Evolutionary conservation across 37 sponge, comb jelly and placozoan genomes (phyloP), one percentile per base, ranked within the genome.

Genomic region (Crambe crambe): DNA sequence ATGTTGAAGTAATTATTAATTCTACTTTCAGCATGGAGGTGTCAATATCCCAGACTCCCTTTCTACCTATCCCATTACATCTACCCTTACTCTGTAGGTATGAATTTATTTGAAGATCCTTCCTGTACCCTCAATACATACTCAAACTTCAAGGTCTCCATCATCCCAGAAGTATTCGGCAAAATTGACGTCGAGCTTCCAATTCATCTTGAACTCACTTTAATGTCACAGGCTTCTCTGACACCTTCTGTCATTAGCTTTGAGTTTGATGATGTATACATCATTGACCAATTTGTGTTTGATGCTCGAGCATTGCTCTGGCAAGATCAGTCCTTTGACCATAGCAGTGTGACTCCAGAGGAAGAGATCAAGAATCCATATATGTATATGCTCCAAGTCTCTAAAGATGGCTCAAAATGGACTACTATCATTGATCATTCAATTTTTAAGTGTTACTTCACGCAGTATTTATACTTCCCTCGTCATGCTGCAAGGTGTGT

Each of bases 391-490:
- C 6, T 74, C 3, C 47, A 74, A 30, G 75, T 74, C 3, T 74
- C 75, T 6, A 74, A 32, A 37, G 59, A 74, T 36, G 36, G 22
- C 3, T 32, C 5, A 2, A 8, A 31, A 2, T 74, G 75, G 75
- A 31, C 2, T 4, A 31, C 36, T 4, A 37, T 74, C 8, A 35
- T 74, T 10, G 58, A 74, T 30, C 75, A 74, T 32, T 31, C 58
- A 4, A 74, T 15, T 2, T 57, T 32, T 37, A 74, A 74, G 75
- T 74, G 75, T 30, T 74, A 74, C 58, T 29, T 12, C 20, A 29
- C 38, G 1, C 75, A 74, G 37, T 2, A 74, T 5, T 37, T 74
- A 15, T 57, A 57, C 58, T 74, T 74, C 38, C 75, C 75, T 43
- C 42, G 38, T 8, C 34, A 57, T 25, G 36, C 59, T 43, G 58